phyloP scores from a whole-genome alignment of 2,797 vertebrate species.

The Alca torda region DNA sequence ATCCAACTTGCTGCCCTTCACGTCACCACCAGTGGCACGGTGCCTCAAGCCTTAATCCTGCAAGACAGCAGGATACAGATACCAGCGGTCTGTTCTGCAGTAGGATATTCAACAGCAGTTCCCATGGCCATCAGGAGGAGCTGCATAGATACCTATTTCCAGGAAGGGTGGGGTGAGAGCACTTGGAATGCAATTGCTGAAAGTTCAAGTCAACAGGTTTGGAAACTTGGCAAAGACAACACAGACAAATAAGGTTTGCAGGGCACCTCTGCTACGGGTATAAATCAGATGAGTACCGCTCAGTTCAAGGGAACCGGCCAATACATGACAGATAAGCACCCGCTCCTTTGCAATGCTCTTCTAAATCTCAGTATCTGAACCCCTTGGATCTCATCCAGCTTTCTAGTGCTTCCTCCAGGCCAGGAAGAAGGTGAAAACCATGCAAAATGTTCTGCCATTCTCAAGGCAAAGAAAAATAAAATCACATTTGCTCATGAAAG shows the following conservation, averaged over 20 bases:
- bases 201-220: constrained; percentile 55
- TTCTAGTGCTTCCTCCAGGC: background rate
- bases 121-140: background rate
- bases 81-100: background rate
- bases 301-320: constrained; percentile 13
- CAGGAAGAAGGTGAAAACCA: background rate
- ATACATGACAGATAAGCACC: background rate
- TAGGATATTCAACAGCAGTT: background rate
- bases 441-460: background rate
- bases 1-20: background rate
- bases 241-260: constrained; percentile 1
- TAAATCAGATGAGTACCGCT: background rate
- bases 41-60: background rate
- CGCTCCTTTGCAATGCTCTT: background rate
- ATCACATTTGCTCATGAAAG: background rate
- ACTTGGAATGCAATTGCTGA: background rate
- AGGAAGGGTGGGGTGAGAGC: constrained; percentile 13
- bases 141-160: background rate
- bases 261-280: background rate
- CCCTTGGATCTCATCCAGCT: background rate
- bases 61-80: background rate
- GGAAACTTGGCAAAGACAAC: constrained; percentile 10
- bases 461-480: background rate
- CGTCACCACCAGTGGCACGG: background rate
- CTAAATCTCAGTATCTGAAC: background rate